Conservation (phyloP, 2,797 vertebrate genomes). For the Fistularia tabacaria region DNA sequence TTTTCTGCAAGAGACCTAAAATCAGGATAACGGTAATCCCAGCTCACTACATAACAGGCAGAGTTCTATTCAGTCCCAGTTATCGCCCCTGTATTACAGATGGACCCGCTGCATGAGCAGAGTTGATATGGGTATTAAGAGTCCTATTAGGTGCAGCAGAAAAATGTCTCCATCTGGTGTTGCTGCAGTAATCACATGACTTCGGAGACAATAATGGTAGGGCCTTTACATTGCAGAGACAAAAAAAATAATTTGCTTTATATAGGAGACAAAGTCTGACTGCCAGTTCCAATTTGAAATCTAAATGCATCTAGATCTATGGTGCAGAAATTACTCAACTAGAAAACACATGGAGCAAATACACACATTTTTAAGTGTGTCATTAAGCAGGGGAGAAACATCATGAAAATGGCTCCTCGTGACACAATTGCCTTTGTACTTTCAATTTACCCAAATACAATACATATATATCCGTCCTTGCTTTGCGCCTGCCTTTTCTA, state of each 20-base stretch:
- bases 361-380: conserved; percentile 1
- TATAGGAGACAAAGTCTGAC: neutral
- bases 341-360: too few species aligned
- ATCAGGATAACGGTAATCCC: conserved; percentile 38
- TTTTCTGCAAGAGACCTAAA: conserved; percentile 26
- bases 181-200: conserved; percentile 9
- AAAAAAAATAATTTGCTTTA: neutral
- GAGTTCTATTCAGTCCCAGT: conserved; percentile 44
- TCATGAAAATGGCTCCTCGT: too few species aligned
- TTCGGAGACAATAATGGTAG: conserved; percentile 4
- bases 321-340: too few species aligned
- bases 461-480: too few species aligned
- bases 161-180: conserved; percentile 75
- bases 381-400: neutral
- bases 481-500: too few species aligned
- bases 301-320: too few species aligned
- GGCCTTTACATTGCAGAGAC: neutral
- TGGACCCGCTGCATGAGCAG: conserved; percentile 42
- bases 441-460: too few species aligned
- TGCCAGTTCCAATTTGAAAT: too few species aligned
- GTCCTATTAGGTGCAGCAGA: conserved; percentile 28
- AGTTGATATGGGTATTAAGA: conserved; percentile 50
- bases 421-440: too few species aligned
- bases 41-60: conserved; percentile 11
- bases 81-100: conserved; percentile 46